These are phyloP conservation scores for Muricea muricata DNA, from an alignment of 92 coral and sea anemone genomes.

Conservation along the genomic window DNA sequence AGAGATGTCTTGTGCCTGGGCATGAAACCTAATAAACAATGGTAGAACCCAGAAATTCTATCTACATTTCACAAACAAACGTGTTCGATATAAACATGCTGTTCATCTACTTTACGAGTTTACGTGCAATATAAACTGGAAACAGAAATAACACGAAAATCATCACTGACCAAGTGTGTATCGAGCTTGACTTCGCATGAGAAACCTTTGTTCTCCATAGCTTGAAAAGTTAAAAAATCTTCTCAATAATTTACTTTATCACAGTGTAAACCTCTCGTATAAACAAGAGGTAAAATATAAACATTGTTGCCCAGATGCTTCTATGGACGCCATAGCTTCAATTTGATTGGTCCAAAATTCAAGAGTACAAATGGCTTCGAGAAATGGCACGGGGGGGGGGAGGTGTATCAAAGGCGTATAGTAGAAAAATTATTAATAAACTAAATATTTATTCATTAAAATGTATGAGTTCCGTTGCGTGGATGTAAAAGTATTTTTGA, in stretches of 20 bases:
- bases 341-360: slow-evolving; percentile 39
- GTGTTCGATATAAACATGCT: too few species aligned
- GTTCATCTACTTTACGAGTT: neutral
- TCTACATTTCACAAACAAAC: neutral
- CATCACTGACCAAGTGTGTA: slow-evolving; percentile 79
- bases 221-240: neutral
- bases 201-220: slow-evolving; percentile 89
- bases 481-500: too few species aligned
- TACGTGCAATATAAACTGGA: too few species aligned
- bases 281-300: too few species aligned
- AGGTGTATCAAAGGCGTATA: too few species aligned
- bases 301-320: neutral
- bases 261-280: neutral
- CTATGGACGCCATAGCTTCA: slow-evolving; percentile 45
- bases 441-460: too few species aligned
- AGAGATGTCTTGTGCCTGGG: slow-evolving; percentile 95
- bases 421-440: too few species aligned
- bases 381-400: too few species aligned
- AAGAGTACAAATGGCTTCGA: too few species aligned
- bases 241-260: neutral
- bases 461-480: too few species aligned
- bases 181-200: slow-evolving; percentile 88
- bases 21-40: slow-evolving; percentile 76
- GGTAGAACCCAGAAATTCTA: neutral
- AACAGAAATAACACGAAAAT: too few species aligned